Evolutionary conservation across 1,140 invertebrate genomes (phyloP).

Genomic region (Armadillidium nasatum): DNA sequence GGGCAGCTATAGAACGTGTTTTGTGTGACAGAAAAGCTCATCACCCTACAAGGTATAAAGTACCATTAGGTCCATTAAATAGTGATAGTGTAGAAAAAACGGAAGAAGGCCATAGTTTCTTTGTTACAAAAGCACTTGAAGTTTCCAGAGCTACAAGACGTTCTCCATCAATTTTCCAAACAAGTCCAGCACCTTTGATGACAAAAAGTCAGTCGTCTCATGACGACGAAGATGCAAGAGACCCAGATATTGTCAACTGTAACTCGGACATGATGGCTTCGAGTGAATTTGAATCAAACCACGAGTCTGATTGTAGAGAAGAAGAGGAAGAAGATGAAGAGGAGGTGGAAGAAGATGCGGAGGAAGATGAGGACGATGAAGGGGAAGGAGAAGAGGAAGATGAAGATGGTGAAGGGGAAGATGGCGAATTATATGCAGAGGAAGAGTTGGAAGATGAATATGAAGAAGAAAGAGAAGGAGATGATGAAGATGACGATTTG

Average conservation of each 20-base stretch:
- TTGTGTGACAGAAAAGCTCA: constrained; percentile 32
- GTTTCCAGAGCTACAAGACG: background rate
- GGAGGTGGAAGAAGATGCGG: background rate
- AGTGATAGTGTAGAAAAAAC: constrained; percentile 23
- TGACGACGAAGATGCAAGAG: background rate
- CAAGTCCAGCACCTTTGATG: background rate
- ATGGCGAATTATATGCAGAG: no score
- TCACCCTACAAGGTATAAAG: constrained; percentile 32
- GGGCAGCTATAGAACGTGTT: constrained; percentile 35
- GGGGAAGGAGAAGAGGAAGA: background rate
- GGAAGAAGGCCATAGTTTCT: constrained; percentile 28
- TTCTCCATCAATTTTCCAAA: background rate
- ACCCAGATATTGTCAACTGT: constrained; percentile 23
- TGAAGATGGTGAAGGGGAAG: background rate
- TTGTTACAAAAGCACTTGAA: constrained; percentile 28
- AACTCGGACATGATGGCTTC: constrained; percentile 43
- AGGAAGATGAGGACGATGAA: background rate
- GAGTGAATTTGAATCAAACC: constrained; percentile 43
- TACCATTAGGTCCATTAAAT: constrained; percentile 29
- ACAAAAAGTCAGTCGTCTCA: background rate
- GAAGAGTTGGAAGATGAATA: background rate
- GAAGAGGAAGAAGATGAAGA: constrained; percentile 31
- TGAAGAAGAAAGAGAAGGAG: constrained; percentile 9
- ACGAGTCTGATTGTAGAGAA: constrained; percentile 40
- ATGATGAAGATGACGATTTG: background rate